Percentiles rank a stretch among this genome's conserved stretches.
phyloP scores from a whole-genome alignment of 2,113 vertebrate species.

The Pseudorectes ferrugineus region DNA sequence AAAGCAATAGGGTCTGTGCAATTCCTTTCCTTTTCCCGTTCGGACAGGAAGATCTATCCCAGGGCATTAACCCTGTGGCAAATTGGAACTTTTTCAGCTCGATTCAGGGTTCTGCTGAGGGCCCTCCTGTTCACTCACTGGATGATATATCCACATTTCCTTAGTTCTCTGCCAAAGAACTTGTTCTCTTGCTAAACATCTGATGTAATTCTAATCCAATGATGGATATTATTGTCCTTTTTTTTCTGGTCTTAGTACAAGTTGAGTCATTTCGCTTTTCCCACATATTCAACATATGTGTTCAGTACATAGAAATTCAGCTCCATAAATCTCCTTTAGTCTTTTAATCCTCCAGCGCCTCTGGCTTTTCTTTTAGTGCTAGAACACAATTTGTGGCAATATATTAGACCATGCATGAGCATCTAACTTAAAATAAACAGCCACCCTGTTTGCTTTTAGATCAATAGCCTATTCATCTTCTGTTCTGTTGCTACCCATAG shows the following conservation, averaged over 20 bases:
- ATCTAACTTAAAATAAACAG: constrained; percentile 24
- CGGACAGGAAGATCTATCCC: background rate
- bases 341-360: background rate
- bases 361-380: background rate
- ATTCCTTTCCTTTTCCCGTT: background rate
- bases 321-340: background rate
- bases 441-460: background rate
- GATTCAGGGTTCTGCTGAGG: background rate
- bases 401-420: background rate
- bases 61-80: background rate
- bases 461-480: constrained; percentile 8
- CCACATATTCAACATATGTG: background rate
- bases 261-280: background rate
- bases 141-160: background rate
- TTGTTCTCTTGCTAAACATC: background rate
- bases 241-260: background rate
- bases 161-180: background rate
- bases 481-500: background rate
- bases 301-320: background rate
- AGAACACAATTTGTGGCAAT: background rate
- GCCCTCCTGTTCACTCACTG: background rate
- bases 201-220: background rate
- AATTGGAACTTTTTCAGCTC: background rate
- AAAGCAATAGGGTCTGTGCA: background rate
- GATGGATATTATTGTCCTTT: background rate